A percentile compares a stretch with the other conserved stretches of the same genome.
Conservation (phyloP, 2,797 vertebrate species). For the Miichthys miiuy region DNA sequence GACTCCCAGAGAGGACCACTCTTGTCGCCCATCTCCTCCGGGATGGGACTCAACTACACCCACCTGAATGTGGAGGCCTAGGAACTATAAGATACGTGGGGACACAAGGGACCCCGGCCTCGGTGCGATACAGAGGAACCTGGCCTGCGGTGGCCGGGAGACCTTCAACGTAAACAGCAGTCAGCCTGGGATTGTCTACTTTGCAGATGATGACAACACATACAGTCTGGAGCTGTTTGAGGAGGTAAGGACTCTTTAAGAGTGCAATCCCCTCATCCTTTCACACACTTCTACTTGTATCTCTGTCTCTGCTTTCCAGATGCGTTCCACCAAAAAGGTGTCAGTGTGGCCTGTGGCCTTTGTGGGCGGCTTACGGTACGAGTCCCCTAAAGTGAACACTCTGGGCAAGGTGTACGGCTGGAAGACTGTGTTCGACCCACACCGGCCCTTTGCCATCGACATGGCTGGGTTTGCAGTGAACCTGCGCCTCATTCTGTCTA, state of each 20-base stretch:
- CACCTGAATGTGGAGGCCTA: slow-evolving; percentile 83
- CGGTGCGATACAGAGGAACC: slow-evolving; percentile 87
- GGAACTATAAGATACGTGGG: slow-evolving; percentile 73
- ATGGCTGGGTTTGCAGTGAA: slow-evolving; percentile 94
- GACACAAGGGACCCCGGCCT: slow-evolving; percentile 77
- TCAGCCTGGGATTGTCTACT: slow-evolving; percentile 91
- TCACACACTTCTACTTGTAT: not conserved
- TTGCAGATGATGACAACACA: slow-evolving; percentile 97
- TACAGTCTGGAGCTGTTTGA: slow-evolving; percentile 98
- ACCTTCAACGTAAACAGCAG: slow-evolving; percentile 74
- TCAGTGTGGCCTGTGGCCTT: slow-evolving; percentile 94
- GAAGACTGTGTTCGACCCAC: slow-evolving; percentile 92
- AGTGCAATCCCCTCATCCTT: not conserved
- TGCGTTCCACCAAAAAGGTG: slow-evolving; percentile 90
- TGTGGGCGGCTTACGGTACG: slow-evolving; percentile 90
- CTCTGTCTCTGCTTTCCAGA: slow-evolving; percentile 77
- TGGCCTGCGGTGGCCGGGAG: slow-evolving; percentile 85
- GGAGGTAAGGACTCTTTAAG: slow-evolving; percentile 85
- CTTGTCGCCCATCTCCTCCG: slow-evolving; percentile 80
- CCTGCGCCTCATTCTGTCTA: slow-evolving; percentile 88
- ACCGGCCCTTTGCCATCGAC: slow-evolving; percentile 92
- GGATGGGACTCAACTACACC: slow-evolving; percentile 83
- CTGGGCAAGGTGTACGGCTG: slow-evolving; percentile 91
- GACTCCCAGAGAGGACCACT: slow-evolving; percentile 76
- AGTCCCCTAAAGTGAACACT: slow-evolving; percentile 89